Conservation (phyloP, 2,888 invertebrate genomes). For the Acanthosepion lycidas region DNA sequence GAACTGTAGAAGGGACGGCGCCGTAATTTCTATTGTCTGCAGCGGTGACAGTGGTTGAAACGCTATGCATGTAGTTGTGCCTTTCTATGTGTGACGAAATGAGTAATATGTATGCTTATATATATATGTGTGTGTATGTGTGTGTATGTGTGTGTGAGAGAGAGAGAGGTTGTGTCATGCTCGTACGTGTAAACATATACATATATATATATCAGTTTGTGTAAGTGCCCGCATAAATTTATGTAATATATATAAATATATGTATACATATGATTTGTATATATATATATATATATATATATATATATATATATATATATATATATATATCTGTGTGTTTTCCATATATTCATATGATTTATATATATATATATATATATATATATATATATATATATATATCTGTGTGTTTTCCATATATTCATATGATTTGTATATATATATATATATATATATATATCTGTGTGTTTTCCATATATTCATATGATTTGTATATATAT, state of each 20-base stretch:
- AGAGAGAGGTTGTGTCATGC: background rate
- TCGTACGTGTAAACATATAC: background rate
- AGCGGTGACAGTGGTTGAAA: background rate
- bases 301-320: background rate
- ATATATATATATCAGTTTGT: background rate
- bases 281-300: conserved; percentile 37
- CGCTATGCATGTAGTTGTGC: background rate
- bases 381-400: too few relatives aligned
- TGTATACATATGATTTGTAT: background rate
- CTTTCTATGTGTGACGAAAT: background rate
- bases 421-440: too few relatives aligned
- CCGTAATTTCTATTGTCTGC: background rate
- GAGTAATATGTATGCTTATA: background rate
- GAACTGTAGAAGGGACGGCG: background rate
- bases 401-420: too few relatives aligned
- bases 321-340: too few relatives aligned
- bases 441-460: too few relatives aligned
- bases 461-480: too few relatives aligned
- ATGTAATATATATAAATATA: conserved; percentile 11
- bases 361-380: too few relatives aligned
- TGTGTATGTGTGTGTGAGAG: background rate
- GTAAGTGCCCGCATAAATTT: background rate
- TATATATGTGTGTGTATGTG: background rate
- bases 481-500: too few relatives aligned
- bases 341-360: too few relatives aligned